Evolutionary conservation across 2,113 vertebrate species (phyloP), one percentile per base, ranked within the genome.

Genomic region (Eira barbara): DNA sequence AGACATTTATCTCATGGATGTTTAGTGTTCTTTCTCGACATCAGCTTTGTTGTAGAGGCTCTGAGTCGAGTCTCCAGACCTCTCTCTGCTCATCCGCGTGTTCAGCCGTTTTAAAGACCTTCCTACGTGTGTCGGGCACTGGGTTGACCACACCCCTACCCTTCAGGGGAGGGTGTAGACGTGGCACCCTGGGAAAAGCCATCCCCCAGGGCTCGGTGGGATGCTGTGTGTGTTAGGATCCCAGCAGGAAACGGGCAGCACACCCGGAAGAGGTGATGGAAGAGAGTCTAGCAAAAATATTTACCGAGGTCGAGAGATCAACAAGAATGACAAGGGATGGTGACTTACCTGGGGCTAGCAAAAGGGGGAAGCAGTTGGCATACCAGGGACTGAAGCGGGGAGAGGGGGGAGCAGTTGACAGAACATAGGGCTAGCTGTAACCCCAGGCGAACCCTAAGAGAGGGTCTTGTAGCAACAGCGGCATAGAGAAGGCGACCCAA

Each of bases 361-460:
- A 15, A 29, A 39, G 55, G 34, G 59, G 57, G 61, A 57, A 65
- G 83, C 5, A 3, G 15, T 52, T 36, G 52, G 61, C 20, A 3
- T 45, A 36, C 5, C 34, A 52, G 21, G 9, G 8, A 45, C 34
- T 84, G 36, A 34, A 59, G 57, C 14, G 14, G 17, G 2, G 2
- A 3, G 39, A 4, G 55, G 61, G 67, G 52, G 17, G 34, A 42
- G 3, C 7, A 5, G 4, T 27, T 67, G 27, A 34, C 12, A 23
- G 45, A n/a, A 34, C n/a, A 73, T 0, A 3, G 39, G 42, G 18
- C 34, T 69, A n/a, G 27, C 18, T 78, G 11, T 69, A 34, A 83
- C 2, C 23, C 36, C 73, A 2, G n/a, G 4, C 11, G 21, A 11
- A 76, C 45, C 18, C 2, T 59, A 0, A 3, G 39, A 67, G 21